Base-by-base conservation (phyloP, 2,797 vertebrate genomes). In the Syngnathus acus region DNA sequence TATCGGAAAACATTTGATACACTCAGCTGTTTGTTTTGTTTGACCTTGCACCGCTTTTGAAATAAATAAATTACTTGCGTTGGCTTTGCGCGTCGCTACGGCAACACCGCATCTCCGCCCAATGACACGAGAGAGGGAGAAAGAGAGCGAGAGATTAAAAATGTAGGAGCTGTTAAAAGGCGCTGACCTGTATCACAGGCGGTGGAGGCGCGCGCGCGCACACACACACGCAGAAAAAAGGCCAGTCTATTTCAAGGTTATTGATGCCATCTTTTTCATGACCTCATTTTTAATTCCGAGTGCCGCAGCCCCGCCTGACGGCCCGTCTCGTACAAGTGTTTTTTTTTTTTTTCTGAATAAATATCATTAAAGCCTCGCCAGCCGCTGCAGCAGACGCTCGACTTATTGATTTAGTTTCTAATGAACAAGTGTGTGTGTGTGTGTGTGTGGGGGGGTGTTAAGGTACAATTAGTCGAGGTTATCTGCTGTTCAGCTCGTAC, bases 181-280 rank as follows among this genome's bases (percentile, higher is more conserved):
- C 84, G 74, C 83, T 88, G 87, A 89, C 88, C 87, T 88, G 86
- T 88, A 89, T 89, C 89, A 89, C 88, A 32, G 26, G 26, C 26
- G 81, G 87, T 85, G 14, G 64, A 54, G 57, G 74, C 19, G 71
- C 3, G 17, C 59, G 19, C 59, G 19, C 43, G 19, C 58, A 61
- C 55, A 37, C 55, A 37, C 14, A 7, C 26, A 14, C 23, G 8
- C 57, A 59, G 10, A 17, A 50, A 87, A 87, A 88, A 87, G 84
- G 83, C 82, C 26, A 87, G 89, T 88, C 87, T 89, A 87, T 90
- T 88, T 89, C 87, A 89, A 90, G 87, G 89, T 90, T 90, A 90
- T 87, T 90, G 88, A 89, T 89, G 87, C 84, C 87, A 88, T 90
- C 87, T 89, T 89, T 87, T 88, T 89, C 86, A 89, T 90, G 87